Base-by-base conservation (phyloP, 2,888 invertebrate genomes). In the Poecilobothrus nobilitatus region DNA sequence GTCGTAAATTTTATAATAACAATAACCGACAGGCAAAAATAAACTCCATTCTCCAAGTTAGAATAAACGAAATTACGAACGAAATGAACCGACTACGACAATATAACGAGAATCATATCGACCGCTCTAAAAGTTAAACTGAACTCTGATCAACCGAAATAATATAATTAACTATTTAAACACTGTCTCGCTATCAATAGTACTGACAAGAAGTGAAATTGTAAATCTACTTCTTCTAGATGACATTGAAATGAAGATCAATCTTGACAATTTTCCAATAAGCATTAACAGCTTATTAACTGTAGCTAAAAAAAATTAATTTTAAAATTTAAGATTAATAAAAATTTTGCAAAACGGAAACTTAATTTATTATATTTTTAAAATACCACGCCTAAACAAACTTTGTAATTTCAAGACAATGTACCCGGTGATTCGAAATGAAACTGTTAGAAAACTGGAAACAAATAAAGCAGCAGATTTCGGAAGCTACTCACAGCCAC, bases 11-110 rank as follows among this genome's bases (percentile, higher is more conserved):
- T n/a, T n/a, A n/a, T 8, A 61, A 67, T n/a, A 67, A 67, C n/a
- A 67, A 21, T n/a, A 67, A 67, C 10, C 53, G 21, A 27, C 67
- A 67, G 18, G 53, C 67, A 21, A 67, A 53, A 34, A 67, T 67
- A 21, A 61, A 67, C 61, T 61, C 67, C 6, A n/a, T 67, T 22
- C 20, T 66, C 9, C 41, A 66, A 20, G 66, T 34, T 10, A 27
- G 27, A 66, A 66, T 66, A 12, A 66, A 67, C 41, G 61, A n/a
- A n/a, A n/a, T n/a, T n/a, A n/a, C n/a, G n/a, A 53, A 41, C n/a
- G 53, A 12, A 53, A 34, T 9, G 18, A 34, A n/a, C 21, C 12
- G 12, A 53, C 27, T 34, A 67, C 33, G 18, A 8, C 15, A 44
- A 15, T 67, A 20, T 27, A 61, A 22, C n/a, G 41, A 22, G 12